phyloP scores from a whole-genome alignment of 2,113 vertebrate species.

The Pseudorectes ferrugineus region DNA sequence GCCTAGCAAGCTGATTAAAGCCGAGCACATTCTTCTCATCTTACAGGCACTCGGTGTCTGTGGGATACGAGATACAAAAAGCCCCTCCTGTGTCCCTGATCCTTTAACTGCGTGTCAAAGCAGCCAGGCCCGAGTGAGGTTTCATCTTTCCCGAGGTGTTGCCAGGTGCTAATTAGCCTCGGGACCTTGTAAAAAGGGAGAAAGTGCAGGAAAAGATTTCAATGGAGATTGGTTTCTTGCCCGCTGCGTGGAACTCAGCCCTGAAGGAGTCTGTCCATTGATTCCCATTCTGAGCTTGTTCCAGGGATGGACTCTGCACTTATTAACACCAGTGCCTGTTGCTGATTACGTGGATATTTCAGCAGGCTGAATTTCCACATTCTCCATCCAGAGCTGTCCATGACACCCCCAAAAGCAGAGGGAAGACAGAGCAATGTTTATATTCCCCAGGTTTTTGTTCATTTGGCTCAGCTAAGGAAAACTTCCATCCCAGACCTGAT shows the following conservation, averaged over 20 bases:
- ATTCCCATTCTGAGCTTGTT: background rate
- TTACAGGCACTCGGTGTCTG: background rate
- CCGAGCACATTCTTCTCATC: constrained; percentile 2
- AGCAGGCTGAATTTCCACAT: background rate
- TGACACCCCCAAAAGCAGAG: background rate
- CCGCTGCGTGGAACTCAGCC: background rate
- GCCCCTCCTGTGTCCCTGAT: background rate
- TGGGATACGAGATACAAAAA: background rate
- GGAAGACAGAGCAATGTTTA: background rate
- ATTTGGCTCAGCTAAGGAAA: background rate
- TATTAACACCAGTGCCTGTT: background rate
- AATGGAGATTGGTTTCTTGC: background rate
- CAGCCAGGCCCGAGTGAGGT: background rate
- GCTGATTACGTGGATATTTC: background rate
- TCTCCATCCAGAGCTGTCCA: background rate
- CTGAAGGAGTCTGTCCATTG: background rate
- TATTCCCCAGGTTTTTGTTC: background rate
- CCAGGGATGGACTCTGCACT: background rate
- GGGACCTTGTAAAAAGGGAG: background rate
- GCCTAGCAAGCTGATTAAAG: background rate
- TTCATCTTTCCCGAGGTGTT: background rate
- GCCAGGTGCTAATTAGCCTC: constrained; percentile 3
- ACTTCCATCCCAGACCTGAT: background rate
- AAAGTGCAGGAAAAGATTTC: background rate
- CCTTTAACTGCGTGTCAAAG: background rate